Conservation (phyloP, 2,888 invertebrate species). For the Tipula lateralis region DNA sequence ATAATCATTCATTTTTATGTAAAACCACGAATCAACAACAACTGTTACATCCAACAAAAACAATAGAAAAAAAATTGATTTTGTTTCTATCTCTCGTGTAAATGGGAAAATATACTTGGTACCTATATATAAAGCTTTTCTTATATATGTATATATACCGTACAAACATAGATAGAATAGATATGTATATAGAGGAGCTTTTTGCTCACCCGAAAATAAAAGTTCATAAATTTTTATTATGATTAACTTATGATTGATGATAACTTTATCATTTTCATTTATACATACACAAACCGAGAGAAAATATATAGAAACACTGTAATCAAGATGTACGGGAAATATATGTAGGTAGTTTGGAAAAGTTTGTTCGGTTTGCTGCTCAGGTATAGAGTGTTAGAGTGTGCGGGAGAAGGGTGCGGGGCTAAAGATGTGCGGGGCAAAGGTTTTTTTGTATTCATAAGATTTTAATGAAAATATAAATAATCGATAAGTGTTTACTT, state of each 20-base stretch:
- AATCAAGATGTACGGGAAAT: conserved; percentile 19
- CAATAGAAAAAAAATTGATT: conserved; percentile 6
- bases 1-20: conserved; percentile 24
- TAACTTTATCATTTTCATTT: conserved; percentile 20
- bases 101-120: neutral
- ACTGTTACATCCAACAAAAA: neutral
- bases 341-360: neutral
- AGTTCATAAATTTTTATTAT: conserved; percentile 24
- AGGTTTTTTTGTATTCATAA: neutral
- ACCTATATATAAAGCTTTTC: neutral
- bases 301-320: conserved; percentile 4
- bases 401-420: neutral
- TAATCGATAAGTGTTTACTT: conserved; percentile 24
- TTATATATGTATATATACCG: neutral
- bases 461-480: conserved; percentile 14
- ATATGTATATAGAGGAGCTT: neutral
- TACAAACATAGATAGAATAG: neutral
- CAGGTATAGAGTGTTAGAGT: neutral
- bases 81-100: neutral
- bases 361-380: neutral
- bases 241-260: conserved; percentile 24
- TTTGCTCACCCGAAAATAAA: neutral
- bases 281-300: neutral
- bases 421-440: neutral
- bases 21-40: conserved; percentile 24